Evolutionary conservation across 1,140 invertebrate species (phyloP).

Genomic region (Neodiprion lecontei): DNA sequence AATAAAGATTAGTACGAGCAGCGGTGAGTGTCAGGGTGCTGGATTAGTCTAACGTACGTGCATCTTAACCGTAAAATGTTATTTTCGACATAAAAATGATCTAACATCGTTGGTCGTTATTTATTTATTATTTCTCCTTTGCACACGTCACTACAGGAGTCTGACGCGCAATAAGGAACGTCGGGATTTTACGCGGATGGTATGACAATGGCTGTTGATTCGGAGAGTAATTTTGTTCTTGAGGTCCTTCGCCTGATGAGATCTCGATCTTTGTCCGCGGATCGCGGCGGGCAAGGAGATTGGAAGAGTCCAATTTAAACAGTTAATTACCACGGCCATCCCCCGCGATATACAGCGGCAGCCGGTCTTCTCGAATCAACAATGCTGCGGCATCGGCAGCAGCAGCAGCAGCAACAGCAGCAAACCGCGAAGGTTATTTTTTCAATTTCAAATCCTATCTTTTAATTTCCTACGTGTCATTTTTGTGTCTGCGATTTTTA

Average conservation of each 20-base stretch:
- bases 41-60: too few species aligned
- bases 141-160: too few species aligned
- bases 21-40: too few species aligned
- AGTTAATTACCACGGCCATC: background rate
- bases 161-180: too few species aligned
- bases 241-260: background rate
- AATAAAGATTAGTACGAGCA: too few species aligned
- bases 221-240: background rate
- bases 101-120: too few species aligned
- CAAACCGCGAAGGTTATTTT: background rate
- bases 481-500: constrained; percentile 4
- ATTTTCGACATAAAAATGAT: too few species aligned
- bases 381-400: background rate
- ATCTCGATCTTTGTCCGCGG: background rate
- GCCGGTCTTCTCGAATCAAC: background rate
- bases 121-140: too few species aligned
- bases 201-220: background rate
- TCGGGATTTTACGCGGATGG: too few species aligned
- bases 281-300: too few species aligned
- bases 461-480: constrained; percentile 7
- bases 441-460: constrained; percentile 4
- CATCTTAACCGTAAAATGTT: too few species aligned
- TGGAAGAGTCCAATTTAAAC: background rate
- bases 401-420: background rate
- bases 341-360: background rate